Base-by-base conservation (phyloP, 2,888 invertebrate species). In the Phyllotreta striolata region DNA sequence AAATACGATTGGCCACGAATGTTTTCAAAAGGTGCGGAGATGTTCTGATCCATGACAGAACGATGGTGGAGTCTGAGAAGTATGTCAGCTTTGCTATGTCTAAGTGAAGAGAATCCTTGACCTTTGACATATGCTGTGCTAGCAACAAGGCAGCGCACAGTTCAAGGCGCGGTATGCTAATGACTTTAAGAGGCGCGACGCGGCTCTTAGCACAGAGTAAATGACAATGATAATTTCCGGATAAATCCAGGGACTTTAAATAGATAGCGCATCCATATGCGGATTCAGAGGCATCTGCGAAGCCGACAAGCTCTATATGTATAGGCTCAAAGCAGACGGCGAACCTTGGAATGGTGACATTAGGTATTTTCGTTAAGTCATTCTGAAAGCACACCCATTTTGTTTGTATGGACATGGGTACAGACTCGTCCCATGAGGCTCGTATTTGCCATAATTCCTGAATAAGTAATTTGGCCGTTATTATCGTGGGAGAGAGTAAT, bases 91-190 rank as follows among this genome's bases (percentile, higher is more conserved):
- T 51, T 4, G 56, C 41, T 12, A 35, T 4, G n/a, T 63, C 12
- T 10, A 44, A 6, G 12, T 46, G 9, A 10, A 44, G n/a, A 40
- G 34, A 24, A 5, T 5, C 6, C 34, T 43, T 10, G 24, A 61
- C 62, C 24, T 65, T 65, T 7, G 49, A 39, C 14, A 61, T 40
- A 43, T 64, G 49, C 13, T 62, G 38, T 6, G 64, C 38, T 6
- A 64, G 24, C 12, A 64, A 54, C 34, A 65, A 57, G 43, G 67
- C 64, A 13, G 47, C 64, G 14, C 52, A 67, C 7, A 67, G 44
- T 46, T 66, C 63, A 13, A 67, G 37, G 12, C 49, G 47, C 9
- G 66, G 67, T 10, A 66, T 61, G 4, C 60, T 65, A 12, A 67
- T 4, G 6, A 57, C 10, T 12, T 67, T 67, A 14, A 66, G 14